Evolutionary conservation across 92 coral and sea anemone genomes (phyloP).

Genomic region (Palythoa grandiflora): DNA sequence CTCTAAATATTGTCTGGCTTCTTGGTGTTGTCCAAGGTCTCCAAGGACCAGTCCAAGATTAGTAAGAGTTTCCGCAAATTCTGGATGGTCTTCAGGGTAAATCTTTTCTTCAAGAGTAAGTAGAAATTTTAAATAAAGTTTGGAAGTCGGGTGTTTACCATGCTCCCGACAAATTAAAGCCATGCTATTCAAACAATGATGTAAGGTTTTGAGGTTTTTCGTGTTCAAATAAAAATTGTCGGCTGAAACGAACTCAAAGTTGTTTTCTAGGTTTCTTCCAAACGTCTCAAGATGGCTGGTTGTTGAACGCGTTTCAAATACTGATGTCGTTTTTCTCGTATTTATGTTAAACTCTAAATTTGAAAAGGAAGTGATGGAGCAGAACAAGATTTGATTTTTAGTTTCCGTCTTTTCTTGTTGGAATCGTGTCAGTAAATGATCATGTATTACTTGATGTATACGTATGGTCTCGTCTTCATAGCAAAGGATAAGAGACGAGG

Average conservation of each 20-base stretch:
- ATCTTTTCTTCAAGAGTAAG: neutral
- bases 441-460: conserved; percentile 11
- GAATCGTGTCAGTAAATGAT: neutral
- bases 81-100: neutral
- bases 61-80: neutral
- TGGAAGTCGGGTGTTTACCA: neutral
- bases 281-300: neutral
- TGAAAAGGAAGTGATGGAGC: neutral
- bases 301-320: neutral
- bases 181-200: neutral
- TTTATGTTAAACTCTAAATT: neutral
- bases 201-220: neutral
- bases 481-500: conserved; percentile 23
- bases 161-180: neutral
- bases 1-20: too few relatives aligned
- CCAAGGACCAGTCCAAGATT: too few relatives aligned
- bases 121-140: neutral
- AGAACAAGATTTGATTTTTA: neutral
- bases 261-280: neutral
- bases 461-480: neutral
- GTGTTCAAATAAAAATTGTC: neutral
- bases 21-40: too few relatives aligned
- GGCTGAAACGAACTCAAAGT: neutral
- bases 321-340: neutral
- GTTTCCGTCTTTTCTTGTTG: neutral